These are phyloP conservation scores for Leptopilina clavipes DNA, from an alignment of 1,140 invertebrate genomes.

Conservation along the genomic window DNA sequence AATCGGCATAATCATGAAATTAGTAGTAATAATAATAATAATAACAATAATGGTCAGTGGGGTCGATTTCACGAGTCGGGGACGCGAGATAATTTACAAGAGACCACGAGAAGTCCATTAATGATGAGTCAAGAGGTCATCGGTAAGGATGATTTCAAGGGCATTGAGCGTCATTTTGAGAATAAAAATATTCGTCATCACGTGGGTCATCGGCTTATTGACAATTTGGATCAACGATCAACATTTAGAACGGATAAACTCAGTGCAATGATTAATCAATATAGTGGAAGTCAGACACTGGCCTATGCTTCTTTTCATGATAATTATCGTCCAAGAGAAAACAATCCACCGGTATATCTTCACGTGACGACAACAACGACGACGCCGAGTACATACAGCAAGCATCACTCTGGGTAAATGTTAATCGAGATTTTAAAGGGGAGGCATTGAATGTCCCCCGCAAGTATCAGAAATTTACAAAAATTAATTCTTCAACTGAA, in stretches of 20 bases:
- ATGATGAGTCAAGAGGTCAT: conserved; percentile 37
- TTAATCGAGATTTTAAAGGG: neutral
- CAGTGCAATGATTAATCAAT: conserved; percentile 54
- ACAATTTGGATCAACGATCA: conserved; percentile 33
- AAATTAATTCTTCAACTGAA: no score
- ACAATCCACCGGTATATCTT: conserved; percentile 50
- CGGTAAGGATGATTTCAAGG: conserved; percentile 35
- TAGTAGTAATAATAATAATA: no score
- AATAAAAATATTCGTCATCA: conserved; percentile 47
- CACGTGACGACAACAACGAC: conserved; percentile 53
- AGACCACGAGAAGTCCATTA: conserved; percentile 37
- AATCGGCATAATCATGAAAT: conserved; percentile 48
- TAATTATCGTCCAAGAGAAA: conserved; percentile 57
- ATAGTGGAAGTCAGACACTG: conserved; percentile 52
- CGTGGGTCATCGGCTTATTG: conserved; percentile 46
- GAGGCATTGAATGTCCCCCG: no score
- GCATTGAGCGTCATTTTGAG: neutral
- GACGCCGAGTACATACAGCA: conserved; percentile 58
- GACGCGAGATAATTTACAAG: conserved; percentile 27
- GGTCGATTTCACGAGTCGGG: conserved; percentile 1
- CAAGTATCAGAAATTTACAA: no score
- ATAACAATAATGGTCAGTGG: conserved; percentile 40
- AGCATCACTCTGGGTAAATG: conserved; percentile 67
- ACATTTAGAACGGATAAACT: conserved; percentile 49
- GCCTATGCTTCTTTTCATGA: conserved; percentile 57